Evolutionary conservation across 2,113 vertebrate genomes (phyloP).

Genomic region (Tylochromis polylepis): DNA sequence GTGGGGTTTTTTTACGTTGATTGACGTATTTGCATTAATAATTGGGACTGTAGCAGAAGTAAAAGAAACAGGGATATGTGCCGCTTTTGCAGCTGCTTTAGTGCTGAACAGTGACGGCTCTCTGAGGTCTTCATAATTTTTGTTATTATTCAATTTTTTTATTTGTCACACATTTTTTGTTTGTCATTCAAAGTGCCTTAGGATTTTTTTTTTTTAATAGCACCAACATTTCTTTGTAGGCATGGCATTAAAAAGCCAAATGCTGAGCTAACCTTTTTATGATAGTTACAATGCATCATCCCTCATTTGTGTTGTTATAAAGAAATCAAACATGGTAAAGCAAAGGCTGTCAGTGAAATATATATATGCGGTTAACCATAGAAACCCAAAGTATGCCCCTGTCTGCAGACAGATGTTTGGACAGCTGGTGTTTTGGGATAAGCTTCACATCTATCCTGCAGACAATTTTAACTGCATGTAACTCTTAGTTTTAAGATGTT

Average conservation of each 20-base stretch:
- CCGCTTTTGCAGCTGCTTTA: not conserved
- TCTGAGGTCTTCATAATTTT: not conserved
- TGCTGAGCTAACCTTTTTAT: not conserved
- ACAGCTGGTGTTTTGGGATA: not conserved
- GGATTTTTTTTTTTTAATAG: no score
- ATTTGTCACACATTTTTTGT: not conserved
- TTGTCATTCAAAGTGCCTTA: not conserved
- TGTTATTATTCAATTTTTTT: not conserved
- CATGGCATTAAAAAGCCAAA: not conserved
- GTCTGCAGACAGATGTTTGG: not conserved
- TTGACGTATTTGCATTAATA: not conserved
- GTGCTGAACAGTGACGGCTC: not conserved
- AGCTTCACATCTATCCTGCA: conserved; percentile 1
- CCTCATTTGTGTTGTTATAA: not conserved
- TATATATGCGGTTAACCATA: not conserved
- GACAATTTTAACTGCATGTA: conserved; percentile 1
- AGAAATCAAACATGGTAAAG: not conserved
- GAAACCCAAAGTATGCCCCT: not conserved
- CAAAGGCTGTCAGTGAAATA: not conserved
- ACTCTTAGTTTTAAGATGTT: conserved; percentile 30
- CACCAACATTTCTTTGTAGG: not conserved
- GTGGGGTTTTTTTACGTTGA: not conserved
- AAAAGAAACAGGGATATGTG: not conserved
- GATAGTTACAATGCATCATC: not conserved
- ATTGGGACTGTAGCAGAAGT: not conserved